Base-by-base conservation (phyloP, 2,888 invertebrate genomes). In the Lepidonotus clava region DNA sequence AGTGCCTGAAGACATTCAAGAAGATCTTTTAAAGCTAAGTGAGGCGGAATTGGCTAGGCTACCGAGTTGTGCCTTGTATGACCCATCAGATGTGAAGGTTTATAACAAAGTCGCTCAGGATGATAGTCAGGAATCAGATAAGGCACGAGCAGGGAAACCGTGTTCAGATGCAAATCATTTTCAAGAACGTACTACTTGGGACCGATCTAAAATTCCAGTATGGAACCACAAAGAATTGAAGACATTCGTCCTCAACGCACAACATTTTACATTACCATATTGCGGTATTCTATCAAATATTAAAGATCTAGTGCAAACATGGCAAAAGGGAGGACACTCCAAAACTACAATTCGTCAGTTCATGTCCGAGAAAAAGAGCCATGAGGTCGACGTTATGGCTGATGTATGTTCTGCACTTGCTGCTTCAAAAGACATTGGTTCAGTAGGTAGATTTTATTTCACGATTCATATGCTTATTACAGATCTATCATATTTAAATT, bases 361-460 rank as follows among this genome's bases (percentile, higher is more conserved):
- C 86, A 93, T 93, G 93, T 90, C 90, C 51, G 86, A 90, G 46
- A 93, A 93, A 90, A 93, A 93, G 87, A 86, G 88, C 5, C 93
- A 93, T 89, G 93, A 93, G 88, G 91, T 93, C 4, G 91, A 91
- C 32, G 84, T 90, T 0, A 92, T 93, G 92, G 90, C 92, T 8
- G 88, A 87, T 8, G 83, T 91, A 0, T 92, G 92, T 88, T 86
- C 90, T 2, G n/a, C 38, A n/a, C 80, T 93, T 38, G 89, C 90
- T 5, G 76, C 86, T 36, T 38, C 77, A 6, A 61, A 80, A 21
- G 56, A 85, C 1, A 86, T 90, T 85, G 87, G 91, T 86, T 56
- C 92, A 89, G 93, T 93, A 90, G 90, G 24, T 14, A n/a, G 61
- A 32, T 14, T 38, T 67, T 61, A 80, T 24, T 11, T 76, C 4